Evolutionary conservation across 2,888 invertebrate species (phyloP), one percentile per base, ranked within the genome.

Genomic region (Stenichneumon culpator): DNA sequence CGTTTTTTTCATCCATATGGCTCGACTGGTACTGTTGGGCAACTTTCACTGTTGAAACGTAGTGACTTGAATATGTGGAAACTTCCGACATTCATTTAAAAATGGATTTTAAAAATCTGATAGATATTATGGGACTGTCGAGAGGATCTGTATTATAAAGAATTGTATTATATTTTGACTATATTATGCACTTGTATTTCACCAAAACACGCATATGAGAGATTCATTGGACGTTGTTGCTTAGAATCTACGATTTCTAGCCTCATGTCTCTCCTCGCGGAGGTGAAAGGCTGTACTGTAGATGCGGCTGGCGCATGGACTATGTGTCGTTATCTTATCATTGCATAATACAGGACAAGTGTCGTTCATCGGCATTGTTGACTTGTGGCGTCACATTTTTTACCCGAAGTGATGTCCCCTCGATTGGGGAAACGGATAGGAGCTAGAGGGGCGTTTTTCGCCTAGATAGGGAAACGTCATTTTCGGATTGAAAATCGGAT

Each of bases 211-310:
- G 3, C 52, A 19, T 54, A 47, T 47, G 44, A 47, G 52, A 19
- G 52, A 19, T 19, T 19, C 19, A 19, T 54, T 22, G 52, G 7
- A 54, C n/a, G 52, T 1, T 22, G 52, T 54, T 54, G 52, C 52
- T 19, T 54, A 54, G 52, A n/a, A 54, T 54, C 19, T 54, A 16
- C 19, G 6, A 19, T 54, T 19, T 54, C 3, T 7, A 54, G n/a
- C 52, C 9, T 9, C 19, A 9, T 54, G 52, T 54, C 52, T 19
- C 7, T n/a, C 52, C 19, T 54, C 19, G 52, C 52, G 19, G 16
- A 54, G 52, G 52, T 54, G 52, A 54, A 54, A 54, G 52, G 19
- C 52, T 54, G 19, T 19, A 54, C 52, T 54, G 52, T 19, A 54
- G 7, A 54, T 54, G 52, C 52, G 52, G 9, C 52, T 9, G 39